Base-by-base conservation (phyloP, 2,797 vertebrate genomes). In the Caiman crocodilus region DNA sequence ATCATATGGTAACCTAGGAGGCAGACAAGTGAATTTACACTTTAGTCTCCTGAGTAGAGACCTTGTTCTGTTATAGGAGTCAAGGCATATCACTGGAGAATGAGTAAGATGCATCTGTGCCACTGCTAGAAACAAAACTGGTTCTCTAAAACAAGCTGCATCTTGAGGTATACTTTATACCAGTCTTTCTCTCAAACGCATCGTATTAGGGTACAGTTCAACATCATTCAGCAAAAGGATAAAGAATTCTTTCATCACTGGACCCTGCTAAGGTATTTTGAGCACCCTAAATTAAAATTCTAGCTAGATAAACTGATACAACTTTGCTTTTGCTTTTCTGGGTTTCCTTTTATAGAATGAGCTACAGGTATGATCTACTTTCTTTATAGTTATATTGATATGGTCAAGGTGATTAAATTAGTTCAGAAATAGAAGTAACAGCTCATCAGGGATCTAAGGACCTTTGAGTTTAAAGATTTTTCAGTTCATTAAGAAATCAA, bases 401-500 rank as follows among this genome's bases (percentile, higher is more conserved):
- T 23, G 85, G 78, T 10, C 73, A 28, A 67, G 80, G 87, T 78
- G 90, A 84, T 4, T 73, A 87, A 76, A 75, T 79, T 67, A 61
- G 64, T 64, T 76, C 1, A 25, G 87, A 88, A 96, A 84, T 35
- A 35, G 21, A 60, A 7, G 2, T 14, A 92, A 92, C 2, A 5
- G 87, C 91, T 94, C 95, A 90, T 26, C 18, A 2, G 92, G 91
- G 94, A 94, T 50, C 76, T 56, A 23, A 69, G 80, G 87, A 93
- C 92, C 93, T 96, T 92, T 67, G 76, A n/a, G 78, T 90, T 77
- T 15, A 92, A 95, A 87, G 84, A 76, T 83, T 94, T 92, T 81
- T 92, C 82, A 91, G 71, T 95, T 91, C 95, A 89, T 94, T 94
- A 92, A 95, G 91, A 82, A 93, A 92, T 75, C 84, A 60, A 79